Conservation (phyloP, 1,140 invertebrate species). For the Heterodera schachtii region DNA sequence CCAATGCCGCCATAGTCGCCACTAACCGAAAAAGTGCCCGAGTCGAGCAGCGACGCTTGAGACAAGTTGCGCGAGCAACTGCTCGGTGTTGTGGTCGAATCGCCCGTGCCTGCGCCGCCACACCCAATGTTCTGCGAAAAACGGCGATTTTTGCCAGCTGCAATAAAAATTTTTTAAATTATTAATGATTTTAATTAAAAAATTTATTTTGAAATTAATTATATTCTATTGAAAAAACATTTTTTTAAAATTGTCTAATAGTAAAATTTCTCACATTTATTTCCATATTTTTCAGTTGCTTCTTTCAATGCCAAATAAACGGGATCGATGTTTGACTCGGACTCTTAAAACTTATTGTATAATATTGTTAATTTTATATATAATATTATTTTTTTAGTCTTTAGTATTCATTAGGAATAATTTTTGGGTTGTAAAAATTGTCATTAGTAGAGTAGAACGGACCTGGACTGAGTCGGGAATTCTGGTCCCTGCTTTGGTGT, state of each 20-base stretch:
- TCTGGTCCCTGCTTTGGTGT: too few relatives aligned
- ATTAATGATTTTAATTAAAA: too few relatives aligned
- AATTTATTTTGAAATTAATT: neutral
- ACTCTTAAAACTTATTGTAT: slow-evolving; percentile 31
- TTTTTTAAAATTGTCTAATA: neutral
- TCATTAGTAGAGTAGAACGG: too few relatives aligned
- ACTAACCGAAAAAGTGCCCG: slow-evolving; percentile 48
- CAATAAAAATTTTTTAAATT: too few relatives aligned
- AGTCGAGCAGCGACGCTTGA: slow-evolving; percentile 64
- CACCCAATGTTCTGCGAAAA: slow-evolving; percentile 15
- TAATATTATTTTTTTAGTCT: too few relatives aligned
- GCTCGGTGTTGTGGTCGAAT: slow-evolving; percentile 54
- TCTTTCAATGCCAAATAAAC: slow-evolving; percentile 64
- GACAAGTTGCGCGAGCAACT: slow-evolving; percentile 56
- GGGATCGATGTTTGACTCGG: slow-evolving; percentile 48
- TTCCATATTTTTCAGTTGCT: slow-evolving; percentile 56
- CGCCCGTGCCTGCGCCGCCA: slow-evolving; percentile 36
- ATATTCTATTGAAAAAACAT: too few relatives aligned
- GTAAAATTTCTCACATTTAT: slow-evolving; percentile 6
- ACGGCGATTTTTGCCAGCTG: slow-evolving; percentile 19
- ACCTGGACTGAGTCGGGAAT: too few relatives aligned
- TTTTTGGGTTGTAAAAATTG: too few relatives aligned
- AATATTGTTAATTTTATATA: too few relatives aligned
- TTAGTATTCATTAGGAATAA: too few relatives aligned
- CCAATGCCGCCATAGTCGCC: slow-evolving; percentile 26